These are phyloP conservation scores for Macrotus californicus DNA, from an alignment of 2,113 vertebrate species.

Conservation along the genomic window DNA sequence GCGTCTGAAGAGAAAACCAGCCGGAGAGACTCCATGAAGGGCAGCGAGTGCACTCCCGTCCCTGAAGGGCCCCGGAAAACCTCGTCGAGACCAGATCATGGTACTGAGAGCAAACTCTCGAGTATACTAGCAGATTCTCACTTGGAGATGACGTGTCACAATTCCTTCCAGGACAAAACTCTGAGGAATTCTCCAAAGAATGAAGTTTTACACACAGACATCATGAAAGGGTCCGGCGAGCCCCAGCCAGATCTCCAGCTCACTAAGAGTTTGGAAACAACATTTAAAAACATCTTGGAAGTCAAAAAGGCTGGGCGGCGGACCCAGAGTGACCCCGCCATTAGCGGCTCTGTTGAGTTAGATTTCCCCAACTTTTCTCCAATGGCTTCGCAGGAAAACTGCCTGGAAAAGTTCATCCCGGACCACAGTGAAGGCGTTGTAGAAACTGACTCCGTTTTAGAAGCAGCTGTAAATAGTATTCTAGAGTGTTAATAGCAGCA, in stretches of 20 bases:
- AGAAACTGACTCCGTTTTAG: slow-evolving; percentile 96
- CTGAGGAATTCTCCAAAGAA: slow-evolving; percentile 82
- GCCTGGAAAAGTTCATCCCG: slow-evolving; percentile 84
- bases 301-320: slow-evolving; percentile 86
- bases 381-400: slow-evolving; percentile 82
- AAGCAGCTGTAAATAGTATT: slow-evolving; percentile 99
- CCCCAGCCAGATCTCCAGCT: slow-evolving; percentile 78
- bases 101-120: slow-evolving; percentile 73
- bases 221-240: slow-evolving; percentile 76
- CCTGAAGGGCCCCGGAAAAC: slow-evolving; percentile 76
- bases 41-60: slow-evolving; percentile 71
- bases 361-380: slow-evolving; percentile 83
- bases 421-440: slow-evolving; percentile 84
- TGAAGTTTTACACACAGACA: slow-evolving; percentile 78
- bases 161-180: slow-evolving; percentile 80
- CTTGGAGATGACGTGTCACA: slow-evolving; percentile 76
- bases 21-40: slow-evolving; percentile 71
- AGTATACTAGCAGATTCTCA: slow-evolving; percentile 68
- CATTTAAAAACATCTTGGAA: slow-evolving; percentile 89
- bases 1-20: slow-evolving; percentile 72
- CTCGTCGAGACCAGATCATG: slow-evolving; percentile 63
- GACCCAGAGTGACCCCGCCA: slow-evolving; percentile 74
- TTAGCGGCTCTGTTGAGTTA: slow-evolving; percentile 77
- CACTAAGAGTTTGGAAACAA: slow-evolving; percentile 85
- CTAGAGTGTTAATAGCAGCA: slow-evolving; percentile 93